A percentile compares a stretch with the other conserved stretches of the same genome.
Evolutionary conservation across 2,888 invertebrate species (phyloP).

Genomic region (Pterostichus niger): DNA sequence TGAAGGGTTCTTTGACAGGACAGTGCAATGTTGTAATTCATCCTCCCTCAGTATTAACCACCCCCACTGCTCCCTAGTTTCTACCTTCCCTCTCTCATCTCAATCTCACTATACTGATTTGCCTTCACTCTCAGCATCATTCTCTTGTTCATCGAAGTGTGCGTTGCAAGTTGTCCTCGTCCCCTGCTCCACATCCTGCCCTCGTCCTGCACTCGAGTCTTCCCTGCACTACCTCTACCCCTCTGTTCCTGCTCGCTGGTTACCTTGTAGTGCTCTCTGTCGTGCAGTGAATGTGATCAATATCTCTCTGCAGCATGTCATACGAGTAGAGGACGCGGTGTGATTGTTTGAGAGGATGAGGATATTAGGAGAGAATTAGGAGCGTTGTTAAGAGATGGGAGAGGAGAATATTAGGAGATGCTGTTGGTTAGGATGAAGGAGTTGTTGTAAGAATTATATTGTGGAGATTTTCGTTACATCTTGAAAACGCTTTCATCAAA

Average conservation of each 20-base stretch:
- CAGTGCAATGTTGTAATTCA: no score
- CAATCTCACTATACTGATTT: neutral
- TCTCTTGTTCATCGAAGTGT: constrained; percentile 21
- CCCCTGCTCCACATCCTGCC: neutral
- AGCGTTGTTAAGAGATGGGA: neutral
- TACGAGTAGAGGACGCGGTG: neutral
- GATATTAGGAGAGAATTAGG: constrained; percentile 16
- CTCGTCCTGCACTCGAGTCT: neutral
- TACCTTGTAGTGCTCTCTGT: constrained; percentile 24
- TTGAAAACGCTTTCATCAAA: no score
- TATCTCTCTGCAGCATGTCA: constrained; percentile 36
- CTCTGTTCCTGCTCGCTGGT: neutral
- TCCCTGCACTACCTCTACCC: neutral
- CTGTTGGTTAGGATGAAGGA: no score
- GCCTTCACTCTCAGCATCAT: neutral
- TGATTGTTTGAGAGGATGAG: constrained; percentile 26
- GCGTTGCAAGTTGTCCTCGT: neutral
- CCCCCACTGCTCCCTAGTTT: no score
- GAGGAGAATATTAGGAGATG: no score
- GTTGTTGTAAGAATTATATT: no score
- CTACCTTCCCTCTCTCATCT: neutral
- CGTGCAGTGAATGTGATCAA: constrained; percentile 36
- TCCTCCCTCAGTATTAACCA: no score
- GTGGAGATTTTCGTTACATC: no score
- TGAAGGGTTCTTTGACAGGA: no score